Conservation (phyloP, 2,113 vertebrate genomes). For the Sphaerodactylus townsendi region DNA sequence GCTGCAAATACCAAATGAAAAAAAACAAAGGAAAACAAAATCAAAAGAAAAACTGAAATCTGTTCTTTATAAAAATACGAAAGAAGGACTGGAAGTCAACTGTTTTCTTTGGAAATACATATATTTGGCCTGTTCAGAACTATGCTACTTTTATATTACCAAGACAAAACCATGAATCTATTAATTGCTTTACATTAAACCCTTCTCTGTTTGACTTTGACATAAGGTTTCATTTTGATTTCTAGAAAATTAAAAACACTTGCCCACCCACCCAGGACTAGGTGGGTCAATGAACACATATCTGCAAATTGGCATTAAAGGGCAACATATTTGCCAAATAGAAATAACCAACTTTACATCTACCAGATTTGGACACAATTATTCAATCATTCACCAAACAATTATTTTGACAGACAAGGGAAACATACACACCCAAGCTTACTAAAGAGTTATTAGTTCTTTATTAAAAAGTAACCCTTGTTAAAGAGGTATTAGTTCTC, state of each 20-base stretch:
- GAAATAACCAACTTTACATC: slow-evolving; percentile 71
- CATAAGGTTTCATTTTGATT: slow-evolving; percentile 61
- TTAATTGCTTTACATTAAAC: slow-evolving; percentile 61
- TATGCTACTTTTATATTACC: slow-evolving; percentile 65
- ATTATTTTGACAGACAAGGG: slow-evolving; percentile 24
- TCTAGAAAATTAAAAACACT: slow-evolving; percentile 73
- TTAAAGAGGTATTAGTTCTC: not conserved
- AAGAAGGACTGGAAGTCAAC: slow-evolving; percentile 45
- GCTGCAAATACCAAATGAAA: no score
- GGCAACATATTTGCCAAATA: slow-evolving; percentile 73
- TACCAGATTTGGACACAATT: slow-evolving; percentile 70
- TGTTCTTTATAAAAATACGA: not conserved
- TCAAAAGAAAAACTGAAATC: not conserved
- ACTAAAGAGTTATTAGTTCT: fast-evolving
- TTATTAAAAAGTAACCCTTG: not conserved
- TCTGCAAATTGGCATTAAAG: slow-evolving; percentile 72
- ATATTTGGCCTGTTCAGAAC: slow-evolving; percentile 44
- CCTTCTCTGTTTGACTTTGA: slow-evolving; percentile 70
- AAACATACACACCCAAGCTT: not conserved
- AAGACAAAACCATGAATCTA: slow-evolving; percentile 72
- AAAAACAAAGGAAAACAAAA: no score
- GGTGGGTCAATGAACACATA: slow-evolving; percentile 72
- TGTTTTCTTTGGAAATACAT: slow-evolving; percentile 59
- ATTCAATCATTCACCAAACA: slow-evolving; percentile 42
- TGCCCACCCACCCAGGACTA: slow-evolving; percentile 61